Conservation (phyloP, 2,113 vertebrate genomes). For the Casuarius casuarius region DNA sequence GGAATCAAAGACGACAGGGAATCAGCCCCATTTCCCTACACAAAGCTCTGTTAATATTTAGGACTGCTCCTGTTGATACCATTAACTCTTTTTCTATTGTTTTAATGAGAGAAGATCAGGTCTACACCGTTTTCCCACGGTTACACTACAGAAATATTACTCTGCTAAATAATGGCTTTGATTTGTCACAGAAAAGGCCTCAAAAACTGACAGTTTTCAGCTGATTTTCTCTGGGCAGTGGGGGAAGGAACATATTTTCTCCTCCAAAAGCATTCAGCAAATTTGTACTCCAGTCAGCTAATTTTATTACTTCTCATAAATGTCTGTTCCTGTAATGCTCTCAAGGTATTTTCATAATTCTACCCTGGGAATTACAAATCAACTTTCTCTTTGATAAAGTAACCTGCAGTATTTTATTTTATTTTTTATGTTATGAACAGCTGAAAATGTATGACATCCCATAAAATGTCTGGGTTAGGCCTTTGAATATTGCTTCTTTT, state of each 20-base stretch:
- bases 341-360: conserved; percentile 74
- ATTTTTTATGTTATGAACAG: conserved; percentile 72
- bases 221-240: conserved; percentile 38
- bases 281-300: conserved; percentile 73
- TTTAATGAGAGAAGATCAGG: not conserved
- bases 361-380: conserved; percentile 69
- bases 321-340: conserved; percentile 69
- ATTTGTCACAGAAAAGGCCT: not conserved
- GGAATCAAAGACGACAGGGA: not conserved
- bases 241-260: conserved; percentile 60
- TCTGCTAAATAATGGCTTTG: conserved; percentile 10
- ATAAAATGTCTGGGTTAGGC: conserved; percentile 69
- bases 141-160: not conserved
- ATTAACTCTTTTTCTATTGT: not conserved
- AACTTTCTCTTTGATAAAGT: conserved; percentile 67
- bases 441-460: conserved; percentile 71
- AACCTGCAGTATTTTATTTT: conserved; percentile 72
- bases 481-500: conserved; percentile 64
- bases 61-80: not conserved
- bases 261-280: conserved; percentile 64
- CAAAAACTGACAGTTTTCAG: conserved; percentile 21
- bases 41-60: not conserved
- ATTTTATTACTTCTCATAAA: conserved; percentile 75
- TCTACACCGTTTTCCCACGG: not conserved
- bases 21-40: not conserved